Evolutionary conservation across 2,888 invertebrate genomes (phyloP).

Genomic region (Ellobium chinense): DNA sequence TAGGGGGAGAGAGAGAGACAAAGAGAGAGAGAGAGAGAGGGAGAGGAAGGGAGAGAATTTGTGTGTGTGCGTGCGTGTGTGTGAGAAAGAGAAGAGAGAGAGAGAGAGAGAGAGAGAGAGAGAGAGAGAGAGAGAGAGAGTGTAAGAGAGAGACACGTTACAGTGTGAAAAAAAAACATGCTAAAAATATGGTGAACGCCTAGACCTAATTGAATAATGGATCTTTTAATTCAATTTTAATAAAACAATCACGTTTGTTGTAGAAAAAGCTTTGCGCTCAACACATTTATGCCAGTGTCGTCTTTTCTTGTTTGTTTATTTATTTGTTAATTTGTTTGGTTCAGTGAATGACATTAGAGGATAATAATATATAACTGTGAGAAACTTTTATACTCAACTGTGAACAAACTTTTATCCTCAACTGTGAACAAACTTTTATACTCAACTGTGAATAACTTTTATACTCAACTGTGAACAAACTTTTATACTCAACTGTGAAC

Average conservation of each 20-base stretch:
- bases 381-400: too few species aligned
- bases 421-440: too few species aligned
- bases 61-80: neutral
- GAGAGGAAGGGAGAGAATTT: neutral
- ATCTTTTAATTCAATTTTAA: slow-evolving; percentile 17
- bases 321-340: too few species aligned
- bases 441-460: too few species aligned
- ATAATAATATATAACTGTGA: too few species aligned
- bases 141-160: neutral
- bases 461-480: too few species aligned
- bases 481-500: too few species aligned
- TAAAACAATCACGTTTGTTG: slow-evolving; percentile 21
- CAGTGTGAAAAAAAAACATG: too few species aligned
- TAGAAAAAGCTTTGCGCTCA: neutral
- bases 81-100: neutral
- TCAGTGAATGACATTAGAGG: too few species aligned
- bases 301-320: neutral
- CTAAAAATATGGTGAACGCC: neutral
- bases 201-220: slow-evolving; percentile 7
- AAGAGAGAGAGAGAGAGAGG: neutral
- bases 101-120: slow-evolving; percentile 1
- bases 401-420: too few species aligned
- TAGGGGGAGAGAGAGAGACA: neutral
- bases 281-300: neutral
- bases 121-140: neutral